Percentiles rank a stretch among this genome's conserved stretches.
Evolutionary conservation across 2,797 vertebrate genomes (phyloP).

Genomic region (Dryobates pubescens): DNA sequence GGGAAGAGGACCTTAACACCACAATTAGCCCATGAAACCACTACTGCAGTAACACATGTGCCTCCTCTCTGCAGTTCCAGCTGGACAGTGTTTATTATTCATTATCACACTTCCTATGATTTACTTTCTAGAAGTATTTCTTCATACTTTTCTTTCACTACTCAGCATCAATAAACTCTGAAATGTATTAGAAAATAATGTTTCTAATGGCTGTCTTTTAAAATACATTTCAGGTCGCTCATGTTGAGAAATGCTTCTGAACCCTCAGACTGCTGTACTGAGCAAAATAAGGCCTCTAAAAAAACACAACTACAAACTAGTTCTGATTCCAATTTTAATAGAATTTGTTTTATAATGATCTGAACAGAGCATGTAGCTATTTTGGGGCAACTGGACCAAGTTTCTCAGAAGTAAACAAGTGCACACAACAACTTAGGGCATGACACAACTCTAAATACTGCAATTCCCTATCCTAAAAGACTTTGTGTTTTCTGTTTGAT

Average conservation of each 20-base stretch:
- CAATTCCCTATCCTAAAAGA: background rate
- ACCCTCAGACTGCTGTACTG: slow-evolving; percentile 19
- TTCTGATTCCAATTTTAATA: background rate
- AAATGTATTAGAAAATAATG: slow-evolving; percentile 62
- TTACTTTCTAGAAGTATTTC: slow-evolving; percentile 17
- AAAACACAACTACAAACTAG: background rate
- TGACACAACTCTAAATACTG: background rate
- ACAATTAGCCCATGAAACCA: background rate
- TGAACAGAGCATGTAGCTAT: background rate
- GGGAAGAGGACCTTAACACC: background rate
- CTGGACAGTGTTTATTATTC: slow-evolving; percentile 1
- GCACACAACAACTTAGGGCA: background rate
- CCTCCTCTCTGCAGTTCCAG: background rate
- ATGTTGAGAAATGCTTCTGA: slow-evolving; percentile 47
- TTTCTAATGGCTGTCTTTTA: slow-evolving; percentile 62
- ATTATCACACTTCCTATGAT: slow-evolving; percentile 11
- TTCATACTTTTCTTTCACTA: slow-evolving; percentile 11
- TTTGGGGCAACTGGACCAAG: background rate
- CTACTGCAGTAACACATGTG: background rate
- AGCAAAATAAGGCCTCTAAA: slow-evolving; percentile 4
- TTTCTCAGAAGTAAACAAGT: background rate
- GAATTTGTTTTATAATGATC: background rate
- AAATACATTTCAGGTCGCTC: slow-evolving; percentile 54
- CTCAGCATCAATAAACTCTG: slow-evolving; percentile 57
- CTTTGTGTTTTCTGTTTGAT: background rate